Conservation (phyloP, 2,888 invertebrate species). For the Drosophila paucipuncta region DNA sequence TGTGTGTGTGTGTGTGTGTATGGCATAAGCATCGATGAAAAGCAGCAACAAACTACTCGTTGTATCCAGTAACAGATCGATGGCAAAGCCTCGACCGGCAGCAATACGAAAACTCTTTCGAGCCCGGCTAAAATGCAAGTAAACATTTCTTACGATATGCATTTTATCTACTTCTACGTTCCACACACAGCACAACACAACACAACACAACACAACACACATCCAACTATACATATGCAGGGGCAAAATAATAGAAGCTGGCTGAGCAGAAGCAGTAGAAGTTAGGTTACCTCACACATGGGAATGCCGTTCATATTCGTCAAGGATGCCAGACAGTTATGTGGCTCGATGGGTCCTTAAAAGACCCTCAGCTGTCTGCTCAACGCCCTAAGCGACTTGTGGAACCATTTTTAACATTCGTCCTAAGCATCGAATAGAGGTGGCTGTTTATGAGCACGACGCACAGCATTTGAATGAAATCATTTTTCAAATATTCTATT, state of each 20-base stretch:
- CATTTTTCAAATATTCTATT: neutral
- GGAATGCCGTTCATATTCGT: constrained; percentile 16
- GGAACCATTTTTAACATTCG: constrained; percentile 57
- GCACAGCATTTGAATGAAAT: neutral
- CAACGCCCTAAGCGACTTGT: constrained; percentile 10
- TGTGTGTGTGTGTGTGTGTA: constrained; percentile 14
- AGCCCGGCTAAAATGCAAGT: constrained; percentile 42
- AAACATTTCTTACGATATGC: neutral
- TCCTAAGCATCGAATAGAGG: neutral
- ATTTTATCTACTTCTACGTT: neutral
- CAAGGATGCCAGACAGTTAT: neutral
- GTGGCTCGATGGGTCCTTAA: constrained; percentile 23
- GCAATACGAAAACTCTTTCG: constrained; percentile 13
- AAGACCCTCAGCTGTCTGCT: constrained; percentile 11
- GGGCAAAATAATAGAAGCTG: constrained; percentile 2
- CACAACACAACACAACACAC: neutral
- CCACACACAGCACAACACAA: neutral
- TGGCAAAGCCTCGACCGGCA: constrained; percentile 29
- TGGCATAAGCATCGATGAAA: constrained; percentile 39
- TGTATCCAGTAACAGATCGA: constrained; percentile 45
- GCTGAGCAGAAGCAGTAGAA: neutral
- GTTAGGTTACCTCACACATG: constrained; percentile 1
- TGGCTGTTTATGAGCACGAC: neutral
- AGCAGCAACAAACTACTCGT: constrained; percentile 13
- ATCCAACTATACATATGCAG: neutral